Evolutionary conservation across 2,888 invertebrate species (phyloP).

Genomic region (Nasonovia ribisnigri): DNA sequence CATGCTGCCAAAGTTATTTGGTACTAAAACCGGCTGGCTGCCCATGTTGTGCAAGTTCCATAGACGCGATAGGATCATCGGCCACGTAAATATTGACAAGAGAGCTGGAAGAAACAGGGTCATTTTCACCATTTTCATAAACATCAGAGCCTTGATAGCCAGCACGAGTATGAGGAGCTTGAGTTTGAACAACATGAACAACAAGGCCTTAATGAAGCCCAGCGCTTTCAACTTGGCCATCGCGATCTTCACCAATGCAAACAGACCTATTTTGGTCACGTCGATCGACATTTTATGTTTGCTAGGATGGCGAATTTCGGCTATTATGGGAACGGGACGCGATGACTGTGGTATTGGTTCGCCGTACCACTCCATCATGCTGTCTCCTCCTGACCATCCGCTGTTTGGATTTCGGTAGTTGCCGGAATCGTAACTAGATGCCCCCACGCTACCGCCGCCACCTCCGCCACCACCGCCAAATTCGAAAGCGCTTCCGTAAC

Average conservation of each 20-base stretch:
- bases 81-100: conserved; percentile 63
- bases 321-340: conserved; percentile 47
- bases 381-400: conserved; percentile 17
- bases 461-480: conserved; percentile 14
- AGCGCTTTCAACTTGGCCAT: conserved; percentile 67
- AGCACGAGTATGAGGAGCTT: conserved; percentile 66
- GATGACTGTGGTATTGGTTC: conserved; percentile 21
- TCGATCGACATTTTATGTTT: conserved; percentile 66
- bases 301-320: conserved; percentile 54
- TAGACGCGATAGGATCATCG: conserved; percentile 12
- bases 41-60: neutral
- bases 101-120: conserved; percentile 66
- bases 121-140: conserved; percentile 65
- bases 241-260: conserved; percentile 67
- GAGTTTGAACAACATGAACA: conserved; percentile 66
- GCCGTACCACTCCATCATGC: conserved; percentile 35
- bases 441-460: neutral
- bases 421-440: conserved; percentile 33
- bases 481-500: conserved; percentile 49
- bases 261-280: conserved; percentile 66
- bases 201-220: conserved; percentile 66
- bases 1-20: neutral
- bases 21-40: conserved; percentile 27
- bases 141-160: conserved; percentile 67
- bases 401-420: neutral